Conservation (phyloP, 2,797 vertebrate species). For the Poecilia gillii region DNA sequence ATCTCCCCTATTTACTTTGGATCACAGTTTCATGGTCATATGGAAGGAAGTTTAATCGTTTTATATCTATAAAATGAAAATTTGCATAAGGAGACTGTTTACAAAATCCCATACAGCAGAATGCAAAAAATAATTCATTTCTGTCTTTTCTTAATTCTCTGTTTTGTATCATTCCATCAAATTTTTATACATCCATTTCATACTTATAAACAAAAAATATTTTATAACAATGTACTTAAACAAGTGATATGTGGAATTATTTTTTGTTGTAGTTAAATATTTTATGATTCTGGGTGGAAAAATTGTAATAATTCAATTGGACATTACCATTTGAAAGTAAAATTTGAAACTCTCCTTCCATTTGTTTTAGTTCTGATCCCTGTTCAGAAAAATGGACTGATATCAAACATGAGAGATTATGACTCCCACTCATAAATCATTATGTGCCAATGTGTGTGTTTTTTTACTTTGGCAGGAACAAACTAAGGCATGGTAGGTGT, state of each 20-base stretch:
- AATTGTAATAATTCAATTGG: neutral
- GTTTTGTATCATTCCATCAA: neutral
- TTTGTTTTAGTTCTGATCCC: neutral
- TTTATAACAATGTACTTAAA: neutral
- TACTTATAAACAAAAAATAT: neutral
- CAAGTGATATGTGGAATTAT: neutral
- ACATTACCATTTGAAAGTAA: neutral
- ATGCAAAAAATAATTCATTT: neutral
- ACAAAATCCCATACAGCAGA: neutral
- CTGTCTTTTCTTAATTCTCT: neutral
- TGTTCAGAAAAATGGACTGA: neutral
- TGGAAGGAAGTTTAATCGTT: neutral
- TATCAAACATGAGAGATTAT: neutral
- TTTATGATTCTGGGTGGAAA: neutral
- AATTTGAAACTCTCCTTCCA: neutral
- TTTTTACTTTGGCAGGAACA: neutral
- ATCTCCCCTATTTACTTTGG: neutral
- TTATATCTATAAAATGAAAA: neutral
- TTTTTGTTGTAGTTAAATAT: neutral
- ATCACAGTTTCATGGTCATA: neutral
- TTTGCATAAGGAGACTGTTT: neutral
- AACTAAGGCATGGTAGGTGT: neutral
- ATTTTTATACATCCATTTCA: neutral
- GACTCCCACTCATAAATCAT: neutral
- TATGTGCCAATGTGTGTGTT: neutral